Conservation (phyloP, 2,888 invertebrate genomes). For the Mactromeris polynyma region DNA sequence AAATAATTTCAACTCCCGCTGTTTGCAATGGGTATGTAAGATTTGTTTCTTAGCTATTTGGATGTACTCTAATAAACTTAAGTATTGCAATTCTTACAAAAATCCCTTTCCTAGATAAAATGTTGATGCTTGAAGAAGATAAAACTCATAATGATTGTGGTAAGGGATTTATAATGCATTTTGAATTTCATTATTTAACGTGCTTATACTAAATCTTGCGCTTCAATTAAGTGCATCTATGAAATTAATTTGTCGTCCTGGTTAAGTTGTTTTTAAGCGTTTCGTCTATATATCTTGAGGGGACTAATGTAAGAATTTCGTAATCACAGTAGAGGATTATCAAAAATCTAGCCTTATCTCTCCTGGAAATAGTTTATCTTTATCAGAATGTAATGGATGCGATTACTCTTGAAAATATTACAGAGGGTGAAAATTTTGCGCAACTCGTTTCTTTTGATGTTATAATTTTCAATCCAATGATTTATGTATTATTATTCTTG, state of each 20-base stretch:
- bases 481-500: constrained; percentile 6
- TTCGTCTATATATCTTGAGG: constrained; percentile 28
- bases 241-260: constrained; percentile 45
- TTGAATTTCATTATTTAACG: constrained; percentile 51
- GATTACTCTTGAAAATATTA: not conserved
- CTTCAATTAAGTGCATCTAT: constrained; percentile 36
- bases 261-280: constrained; percentile 38
- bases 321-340: constrained; percentile 48
- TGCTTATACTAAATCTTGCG: constrained; percentile 36
- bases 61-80: constrained; percentile 47
- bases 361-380: constrained; percentile 9
- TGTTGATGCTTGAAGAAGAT: constrained; percentile 31
- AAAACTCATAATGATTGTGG: constrained; percentile 30
- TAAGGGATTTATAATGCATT: constrained; percentile 53
- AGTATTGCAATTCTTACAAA: constrained; percentile 33
- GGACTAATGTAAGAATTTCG: constrained; percentile 40
- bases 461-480: constrained; percentile 2
- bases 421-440: constrained; percentile 1
- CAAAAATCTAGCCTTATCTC: constrained; percentile 35
- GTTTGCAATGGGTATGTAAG: constrained; percentile 42
- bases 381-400: constrained; percentile 18
- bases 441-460: constrained; percentile 14
- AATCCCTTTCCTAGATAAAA: constrained; percentile 38
- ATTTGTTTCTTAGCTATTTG: constrained; percentile 42
- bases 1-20: constrained; percentile 46